Conservation (phyloP, 2,888 invertebrate species). For the Laspeyria flexula region DNA sequence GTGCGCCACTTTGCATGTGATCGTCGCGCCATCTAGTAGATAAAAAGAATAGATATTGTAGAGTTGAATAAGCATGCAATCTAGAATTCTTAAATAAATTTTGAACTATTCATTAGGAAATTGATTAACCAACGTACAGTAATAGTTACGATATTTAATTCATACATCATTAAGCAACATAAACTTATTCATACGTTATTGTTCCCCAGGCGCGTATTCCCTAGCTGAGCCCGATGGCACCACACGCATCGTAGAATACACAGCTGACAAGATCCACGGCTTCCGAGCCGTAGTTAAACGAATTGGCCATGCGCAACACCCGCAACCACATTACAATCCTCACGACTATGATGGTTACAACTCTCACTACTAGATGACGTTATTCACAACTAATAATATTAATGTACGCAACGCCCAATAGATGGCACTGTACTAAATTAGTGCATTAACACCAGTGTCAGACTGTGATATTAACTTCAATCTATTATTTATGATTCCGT, state of each 20-base stretch:
- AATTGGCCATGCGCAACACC: constrained; percentile 78
- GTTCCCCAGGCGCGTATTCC: constrained; percentile 76
- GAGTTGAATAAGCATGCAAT: too few species aligned
- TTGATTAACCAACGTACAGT: too few species aligned
- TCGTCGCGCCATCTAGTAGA: too few species aligned
- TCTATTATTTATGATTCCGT: constrained; percentile 41
- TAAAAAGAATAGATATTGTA: too few species aligned
- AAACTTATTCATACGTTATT: neutral
- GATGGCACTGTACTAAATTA: constrained; percentile 54
- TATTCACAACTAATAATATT: constrained; percentile 23
- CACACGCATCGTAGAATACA: constrained; percentile 82
- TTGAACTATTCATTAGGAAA: too few species aligned
- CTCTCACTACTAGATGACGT: constrained; percentile 75
- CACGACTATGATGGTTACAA: constrained; percentile 62
- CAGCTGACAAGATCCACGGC: constrained; percentile 80
- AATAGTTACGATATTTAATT: too few species aligned
- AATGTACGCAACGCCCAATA: constrained; percentile 39
- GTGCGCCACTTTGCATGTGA: too few species aligned
- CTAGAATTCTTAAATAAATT: too few species aligned
- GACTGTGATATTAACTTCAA: constrained; percentile 65
- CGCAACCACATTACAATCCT: constrained; percentile 69
- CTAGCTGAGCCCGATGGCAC: constrained; percentile 82
- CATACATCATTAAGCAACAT: neutral
- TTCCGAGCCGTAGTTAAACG: constrained; percentile 84
- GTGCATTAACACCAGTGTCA: constrained; percentile 34